These are phyloP conservation scores for Panurus biarmicus DNA, from an alignment of 2,113 vertebrate species.

Conservation along the genomic window DNA sequence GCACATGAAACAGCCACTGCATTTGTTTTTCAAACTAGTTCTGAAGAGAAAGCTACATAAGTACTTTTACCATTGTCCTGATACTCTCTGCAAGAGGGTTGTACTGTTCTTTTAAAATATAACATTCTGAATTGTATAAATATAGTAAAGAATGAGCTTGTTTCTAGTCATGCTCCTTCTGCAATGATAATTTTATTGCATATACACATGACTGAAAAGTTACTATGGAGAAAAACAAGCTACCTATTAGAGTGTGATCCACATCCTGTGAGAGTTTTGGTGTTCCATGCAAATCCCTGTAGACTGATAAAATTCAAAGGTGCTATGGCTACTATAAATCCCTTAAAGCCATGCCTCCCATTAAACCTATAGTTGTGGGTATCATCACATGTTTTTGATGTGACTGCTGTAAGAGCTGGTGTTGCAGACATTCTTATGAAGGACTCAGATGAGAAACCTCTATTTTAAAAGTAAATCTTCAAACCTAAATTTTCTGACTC, in stretches of 20 bases:
- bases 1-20: background rate
- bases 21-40: background rate
- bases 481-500: background rate
- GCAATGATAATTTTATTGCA: background rate
- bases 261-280: background rate
- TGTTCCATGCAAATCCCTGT: background rate
- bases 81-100: background rate
- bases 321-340: background rate
- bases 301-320: background rate
- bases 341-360: background rate
- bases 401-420: background rate
- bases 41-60: background rate
- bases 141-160: background rate
- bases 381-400: background rate
- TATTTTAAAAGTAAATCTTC: background rate
- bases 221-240: background rate
- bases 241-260: background rate
- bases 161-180: background rate
- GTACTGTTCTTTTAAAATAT: background rate
- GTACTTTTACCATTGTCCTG: background rate
- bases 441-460: background rate
- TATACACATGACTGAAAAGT: background rate
- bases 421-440: background rate
- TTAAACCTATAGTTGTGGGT: background rate
- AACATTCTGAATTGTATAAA: background rate